phyloP scores from a whole-genome alignment of 2,888 invertebrate species.

The Synanthedon tipuliformis region DNA sequence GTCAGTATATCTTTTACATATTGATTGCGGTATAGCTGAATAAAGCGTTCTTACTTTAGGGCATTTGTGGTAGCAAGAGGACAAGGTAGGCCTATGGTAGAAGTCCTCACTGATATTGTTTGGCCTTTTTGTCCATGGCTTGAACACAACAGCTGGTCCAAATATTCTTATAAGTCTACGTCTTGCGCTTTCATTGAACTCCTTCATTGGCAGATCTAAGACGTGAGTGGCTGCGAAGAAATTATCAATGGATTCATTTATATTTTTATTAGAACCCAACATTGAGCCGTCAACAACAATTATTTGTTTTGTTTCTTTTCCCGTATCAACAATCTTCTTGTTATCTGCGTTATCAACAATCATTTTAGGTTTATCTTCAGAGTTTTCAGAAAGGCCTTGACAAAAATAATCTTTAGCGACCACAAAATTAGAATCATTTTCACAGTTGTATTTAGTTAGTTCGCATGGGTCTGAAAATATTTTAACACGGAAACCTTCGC shows the following conservation, averaged over 20 bases:
- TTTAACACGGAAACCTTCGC: conserved; percentile 32
- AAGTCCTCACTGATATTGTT: conserved; percentile 27
- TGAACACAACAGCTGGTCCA: conserved; percentile 35
- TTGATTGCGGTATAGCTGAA: too few species aligned
- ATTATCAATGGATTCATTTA: conserved; percentile 38
- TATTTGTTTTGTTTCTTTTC: not conserved
- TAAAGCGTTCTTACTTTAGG: conserved; percentile 26
- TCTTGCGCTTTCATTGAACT: conserved; percentile 25
- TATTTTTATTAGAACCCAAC: conserved; percentile 21
- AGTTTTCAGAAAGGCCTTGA: conserved; percentile 7
- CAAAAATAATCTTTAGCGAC: conserved; percentile 35
- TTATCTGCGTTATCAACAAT: not conserved
- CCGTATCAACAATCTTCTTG: not conserved
- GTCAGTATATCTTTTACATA: too few species aligned
- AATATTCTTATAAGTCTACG: conserved; percentile 27
- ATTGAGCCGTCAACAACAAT: conserved; percentile 32
- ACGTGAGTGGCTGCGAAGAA: conserved; percentile 50
- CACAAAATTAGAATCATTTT: conserved; percentile 19
- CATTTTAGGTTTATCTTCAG: not conserved
- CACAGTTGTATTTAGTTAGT: conserved; percentile 34
- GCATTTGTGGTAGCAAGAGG: conserved; percentile 47
- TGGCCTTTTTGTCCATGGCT: conserved; percentile 34
- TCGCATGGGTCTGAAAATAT: conserved; percentile 35
- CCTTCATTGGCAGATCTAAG: conserved; percentile 33
- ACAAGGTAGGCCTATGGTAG: conserved; percentile 31